These are phyloP conservation scores for Habrosyne pyritoides DNA, from an alignment of 2,888 invertebrate species.

Conservation along the genomic window DNA sequence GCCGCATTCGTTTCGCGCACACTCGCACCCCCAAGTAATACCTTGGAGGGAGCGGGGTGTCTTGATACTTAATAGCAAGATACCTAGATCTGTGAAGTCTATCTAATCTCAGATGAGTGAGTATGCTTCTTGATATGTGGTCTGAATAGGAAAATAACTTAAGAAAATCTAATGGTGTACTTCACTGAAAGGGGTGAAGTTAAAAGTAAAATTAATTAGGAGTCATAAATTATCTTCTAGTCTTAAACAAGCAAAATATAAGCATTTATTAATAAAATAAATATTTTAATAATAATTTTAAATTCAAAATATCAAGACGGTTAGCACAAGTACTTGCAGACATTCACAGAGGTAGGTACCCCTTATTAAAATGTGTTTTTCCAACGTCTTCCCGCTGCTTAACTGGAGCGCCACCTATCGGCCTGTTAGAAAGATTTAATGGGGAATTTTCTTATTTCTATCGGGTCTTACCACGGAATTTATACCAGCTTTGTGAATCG, in stretches of 20 bases:
- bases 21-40: constrained; percentile 74
- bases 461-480: constrained; percentile 74
- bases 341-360: constrained; percentile 40
- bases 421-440: constrained; percentile 73
- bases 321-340: constrained; percentile 21
- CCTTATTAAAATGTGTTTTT: constrained; percentile 77
- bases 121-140: not conserved
- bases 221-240: not conserved
- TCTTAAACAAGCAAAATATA: not conserved
- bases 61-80: constrained; percentile 52
- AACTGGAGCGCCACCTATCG: constrained; percentile 71
- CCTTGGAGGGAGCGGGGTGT: constrained; percentile 56
- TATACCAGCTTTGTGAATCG: constrained; percentile 66
- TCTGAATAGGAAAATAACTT: not conserved
- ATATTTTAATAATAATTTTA: not conserved
- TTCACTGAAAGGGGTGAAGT: not conserved
- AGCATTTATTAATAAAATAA: not conserved
- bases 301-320: constrained; percentile 45
- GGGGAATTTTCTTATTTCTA: constrained; percentile 76
- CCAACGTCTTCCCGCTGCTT: constrained; percentile 58
- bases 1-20: constrained; percentile 88
- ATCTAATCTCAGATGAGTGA: not conserved
- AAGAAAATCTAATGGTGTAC: not conserved
- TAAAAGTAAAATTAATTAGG: not conserved
- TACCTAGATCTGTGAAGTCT: constrained; percentile 21